These are phyloP conservation scores for Sebastes schlegelii DNA, from an alignment of 2,113 vertebrate species.

Conservation along the genomic window DNA sequence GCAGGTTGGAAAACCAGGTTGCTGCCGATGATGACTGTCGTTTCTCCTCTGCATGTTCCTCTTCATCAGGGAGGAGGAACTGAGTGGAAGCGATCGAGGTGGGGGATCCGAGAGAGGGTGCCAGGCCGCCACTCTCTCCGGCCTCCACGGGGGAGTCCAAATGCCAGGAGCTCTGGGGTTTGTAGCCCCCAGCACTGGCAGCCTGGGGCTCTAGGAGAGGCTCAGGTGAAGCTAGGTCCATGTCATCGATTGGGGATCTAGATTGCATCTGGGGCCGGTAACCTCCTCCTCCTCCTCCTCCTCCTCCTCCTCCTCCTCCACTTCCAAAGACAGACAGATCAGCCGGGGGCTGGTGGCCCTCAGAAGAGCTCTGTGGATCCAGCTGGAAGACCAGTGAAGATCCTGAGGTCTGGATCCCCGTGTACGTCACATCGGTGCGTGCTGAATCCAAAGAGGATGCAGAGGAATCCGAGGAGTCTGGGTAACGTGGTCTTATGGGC, in stretches of 20 bases:
- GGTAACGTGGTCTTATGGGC: conserved; percentile 72
- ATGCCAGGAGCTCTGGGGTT: conserved; percentile 92
- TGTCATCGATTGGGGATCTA: conserved; percentile 11
- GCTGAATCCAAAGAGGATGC: conserved; percentile 82
- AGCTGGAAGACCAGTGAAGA: conserved; percentile 68
- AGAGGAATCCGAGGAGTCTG: conserved; percentile 84
- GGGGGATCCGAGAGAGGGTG: conserved; percentile 91
- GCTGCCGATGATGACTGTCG: conserved; percentile 78
- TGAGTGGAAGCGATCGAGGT: conserved; percentile 95
- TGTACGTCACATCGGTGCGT: conserved; percentile 91
- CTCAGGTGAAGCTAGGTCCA: conserved; percentile 18
- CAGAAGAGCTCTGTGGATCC: conserved; percentile 80
- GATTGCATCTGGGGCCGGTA: conserved; percentile 75
- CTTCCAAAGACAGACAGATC: conserved; percentile 43
- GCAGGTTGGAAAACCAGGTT: conserved; percentile 83
- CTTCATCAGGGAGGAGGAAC: conserved; percentile 90
- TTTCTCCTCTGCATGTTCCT: conserved; percentile 84
- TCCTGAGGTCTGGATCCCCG: conserved; percentile 91
- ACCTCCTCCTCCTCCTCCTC: conserved; percentile 58
- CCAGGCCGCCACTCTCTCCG: conserved; percentile 76
- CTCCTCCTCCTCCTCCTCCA: conserved; percentile 50
- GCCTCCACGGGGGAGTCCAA: conserved; percentile 86
- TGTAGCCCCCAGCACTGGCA: conserved; percentile 85
- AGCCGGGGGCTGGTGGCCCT: conserved; percentile 44
- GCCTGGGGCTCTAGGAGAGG: conserved; percentile 47